These are phyloP conservation scores for Sebastes alutus DNA, from an alignment of 2,797 vertebrate species.

Conservation along the genomic window DNA sequence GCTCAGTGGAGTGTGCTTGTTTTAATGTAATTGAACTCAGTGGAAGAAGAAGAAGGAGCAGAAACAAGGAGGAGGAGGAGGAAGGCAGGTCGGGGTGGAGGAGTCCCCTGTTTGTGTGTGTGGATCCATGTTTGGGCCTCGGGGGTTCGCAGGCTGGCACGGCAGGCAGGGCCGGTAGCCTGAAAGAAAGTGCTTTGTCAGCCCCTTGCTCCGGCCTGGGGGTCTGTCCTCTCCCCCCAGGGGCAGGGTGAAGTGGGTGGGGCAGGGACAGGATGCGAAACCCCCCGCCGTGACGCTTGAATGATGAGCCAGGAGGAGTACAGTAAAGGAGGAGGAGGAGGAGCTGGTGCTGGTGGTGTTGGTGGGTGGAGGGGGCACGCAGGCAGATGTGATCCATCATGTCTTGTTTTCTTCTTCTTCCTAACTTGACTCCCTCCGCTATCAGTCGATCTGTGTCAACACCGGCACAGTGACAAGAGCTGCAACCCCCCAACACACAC, in stretches of 20 bases:
- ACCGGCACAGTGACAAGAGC: neutral
- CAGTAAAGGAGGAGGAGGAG: constrained; percentile 64
- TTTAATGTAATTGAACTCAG: constrained; percentile 57
- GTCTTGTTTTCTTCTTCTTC: constrained; percentile 40
- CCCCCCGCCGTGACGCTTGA: constrained; percentile 54
- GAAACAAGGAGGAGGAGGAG: neutral
- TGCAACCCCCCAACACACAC: neutral
- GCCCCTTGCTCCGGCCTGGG: constrained; percentile 29
- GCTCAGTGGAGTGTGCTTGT: constrained; percentile 21
- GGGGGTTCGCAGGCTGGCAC: constrained; percentile 40
- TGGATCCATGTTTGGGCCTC: constrained; percentile 24
- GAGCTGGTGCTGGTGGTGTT: neutral
- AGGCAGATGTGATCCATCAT: constrained; percentile 65
- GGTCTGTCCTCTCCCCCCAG: constrained; percentile 25
- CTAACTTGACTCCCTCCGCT: constrained; percentile 28
- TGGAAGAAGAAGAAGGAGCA: neutral
- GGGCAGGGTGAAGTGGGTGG: constrained; percentile 61
- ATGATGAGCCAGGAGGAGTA: constrained; percentile 71
- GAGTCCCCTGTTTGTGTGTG: constrained; percentile 3
- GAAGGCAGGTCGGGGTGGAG: neutral
- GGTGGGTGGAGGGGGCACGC: neutral
- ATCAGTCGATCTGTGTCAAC: constrained; percentile 36
- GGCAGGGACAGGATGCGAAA: constrained; percentile 58
- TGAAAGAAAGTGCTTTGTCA: constrained; percentile 72
- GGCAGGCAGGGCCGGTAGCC: constrained; percentile 2